These are phyloP conservation scores for Drosophila diplacantha DNA, from an alignment of 2,888 invertebrate genomes.

Conservation along the genomic window DNA sequence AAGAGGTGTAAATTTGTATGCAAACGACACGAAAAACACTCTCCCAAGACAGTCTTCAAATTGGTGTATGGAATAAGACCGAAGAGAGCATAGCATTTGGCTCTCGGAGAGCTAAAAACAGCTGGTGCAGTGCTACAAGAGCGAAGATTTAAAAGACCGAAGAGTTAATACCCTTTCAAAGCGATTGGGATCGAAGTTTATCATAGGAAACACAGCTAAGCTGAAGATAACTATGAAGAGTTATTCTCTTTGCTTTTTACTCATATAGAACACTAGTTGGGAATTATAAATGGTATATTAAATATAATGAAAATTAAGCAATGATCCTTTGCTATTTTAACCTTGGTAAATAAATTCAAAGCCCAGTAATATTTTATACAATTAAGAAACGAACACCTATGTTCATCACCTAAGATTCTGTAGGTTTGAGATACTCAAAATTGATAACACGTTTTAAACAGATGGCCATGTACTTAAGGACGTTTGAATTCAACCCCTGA, in stretches of 20 bases:
- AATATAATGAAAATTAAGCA: not conserved
- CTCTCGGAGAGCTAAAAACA: conserved; percentile 28
- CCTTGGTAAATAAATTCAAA: too few species aligned
- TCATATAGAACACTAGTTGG: not conserved
- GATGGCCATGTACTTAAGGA: not conserved
- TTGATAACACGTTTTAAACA: not conserved
- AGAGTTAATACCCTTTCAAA: conserved; percentile 3
- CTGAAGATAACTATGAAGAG: too few species aligned
- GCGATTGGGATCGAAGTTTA: not conserved
- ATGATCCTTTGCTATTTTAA: not conserved
- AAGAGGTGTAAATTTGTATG: conserved; percentile 65
- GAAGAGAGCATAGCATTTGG: conserved; percentile 24
- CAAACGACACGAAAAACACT: conserved; percentile 39
- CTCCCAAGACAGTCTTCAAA: conserved; percentile 16
- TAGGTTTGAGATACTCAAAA: too few species aligned
- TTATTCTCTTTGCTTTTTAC: not conserved
- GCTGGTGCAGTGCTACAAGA: conserved; percentile 38
- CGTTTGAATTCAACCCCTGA: not conserved
- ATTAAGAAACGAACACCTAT: not conserved
- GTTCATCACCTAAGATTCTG: not conserved
- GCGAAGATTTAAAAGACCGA: conserved; percentile 8
- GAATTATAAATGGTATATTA: not conserved
- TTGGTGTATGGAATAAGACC: conserved; percentile 28
- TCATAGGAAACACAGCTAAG: not conserved
- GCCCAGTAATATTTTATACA: too few species aligned